phyloP scores from a whole-genome alignment of 2,797 vertebrate species.

The Perodicticus potto region DNA sequence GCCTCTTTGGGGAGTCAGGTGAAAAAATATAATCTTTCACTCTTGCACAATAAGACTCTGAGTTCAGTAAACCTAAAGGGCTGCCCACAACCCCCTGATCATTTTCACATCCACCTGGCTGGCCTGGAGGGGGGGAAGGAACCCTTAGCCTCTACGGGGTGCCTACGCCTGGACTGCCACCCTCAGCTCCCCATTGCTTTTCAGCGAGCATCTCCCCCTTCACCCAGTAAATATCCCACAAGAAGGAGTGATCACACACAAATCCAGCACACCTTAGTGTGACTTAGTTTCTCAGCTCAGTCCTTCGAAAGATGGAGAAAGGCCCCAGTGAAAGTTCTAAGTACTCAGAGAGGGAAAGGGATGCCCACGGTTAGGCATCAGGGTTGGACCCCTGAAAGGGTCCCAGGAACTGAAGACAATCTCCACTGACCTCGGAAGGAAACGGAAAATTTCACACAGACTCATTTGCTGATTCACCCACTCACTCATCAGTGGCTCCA shows the following conservation, averaged over 20 bases:
- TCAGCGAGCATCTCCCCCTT: background rate
- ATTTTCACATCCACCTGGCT: background rate
- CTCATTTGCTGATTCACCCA: too few species aligned
- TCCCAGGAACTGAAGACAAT: background rate
- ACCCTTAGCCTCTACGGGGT: fast-evolving
- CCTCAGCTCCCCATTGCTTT: background rate
- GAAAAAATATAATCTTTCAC: background rate
- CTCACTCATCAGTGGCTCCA: background rate
- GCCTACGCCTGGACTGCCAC: background rate
- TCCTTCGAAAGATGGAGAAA: background rate
- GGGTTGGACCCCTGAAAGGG: too few species aligned
- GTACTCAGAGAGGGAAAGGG: background rate
- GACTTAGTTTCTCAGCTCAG: too few species aligned
- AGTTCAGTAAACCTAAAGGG: background rate
- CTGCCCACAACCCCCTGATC: background rate
- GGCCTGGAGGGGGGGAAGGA: background rate
- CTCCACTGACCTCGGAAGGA: background rate
- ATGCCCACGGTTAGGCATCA: background rate
- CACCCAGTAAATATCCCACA: background rate
- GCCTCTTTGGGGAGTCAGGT: background rate
- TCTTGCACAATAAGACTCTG: background rate
- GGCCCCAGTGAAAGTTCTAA: background rate
- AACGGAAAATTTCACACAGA: background rate
- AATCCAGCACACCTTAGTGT: fast-evolving
- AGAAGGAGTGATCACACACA: background rate